Evolutionary conservation across 2,113 vertebrate species (phyloP), one percentile per base, ranked within the genome.

Genomic region (Prochilodus magdalenae): DNA sequence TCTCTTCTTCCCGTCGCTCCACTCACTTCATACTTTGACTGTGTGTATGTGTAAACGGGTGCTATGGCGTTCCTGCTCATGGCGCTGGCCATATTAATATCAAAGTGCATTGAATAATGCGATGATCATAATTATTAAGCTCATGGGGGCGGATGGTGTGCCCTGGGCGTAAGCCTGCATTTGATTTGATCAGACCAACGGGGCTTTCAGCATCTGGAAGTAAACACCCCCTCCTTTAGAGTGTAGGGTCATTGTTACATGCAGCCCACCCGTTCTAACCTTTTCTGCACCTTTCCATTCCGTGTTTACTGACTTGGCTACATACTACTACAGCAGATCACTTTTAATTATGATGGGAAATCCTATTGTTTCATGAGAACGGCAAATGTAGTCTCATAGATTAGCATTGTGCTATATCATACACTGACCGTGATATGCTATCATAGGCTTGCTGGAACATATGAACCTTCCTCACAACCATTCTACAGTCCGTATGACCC

Each of bases 81-180:
- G n/a, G 36, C 77, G 66, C 62, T 74, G 69, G 81, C 73, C 88
- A 80, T 87, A 89, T 90, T 88, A 90, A 91, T 90, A 91, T 87
- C 88, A 73, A 88, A 81, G 40, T 79, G 81, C 66, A 89, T 91
- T 73, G n/a, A 92, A 92, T 93, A 91, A 91, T 93, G 89, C 75
- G 90, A 73, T 86, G 83, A 87, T 51, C 75, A 86, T 92, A 85
- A 91, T 90, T 93, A 93, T 93, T 92, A 87, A 92, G 72, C 29
- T 53, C 26, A 72, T 75, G n/a, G 29, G 27, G 82, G 62, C 75
- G 76, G 81, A 86, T n/a, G n/a, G n/a, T 85, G 83, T 33, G 69
- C 62, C 79, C 49, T 70, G 27, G 67, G 77, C 49, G 72, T 79
- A 55, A 15, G 60, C 66, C 82, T 77, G 73, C 71, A 83, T 82